phyloP scores from a whole-genome alignment of 2,888 invertebrate species.

The Sphaeridia pumilis region DNA sequence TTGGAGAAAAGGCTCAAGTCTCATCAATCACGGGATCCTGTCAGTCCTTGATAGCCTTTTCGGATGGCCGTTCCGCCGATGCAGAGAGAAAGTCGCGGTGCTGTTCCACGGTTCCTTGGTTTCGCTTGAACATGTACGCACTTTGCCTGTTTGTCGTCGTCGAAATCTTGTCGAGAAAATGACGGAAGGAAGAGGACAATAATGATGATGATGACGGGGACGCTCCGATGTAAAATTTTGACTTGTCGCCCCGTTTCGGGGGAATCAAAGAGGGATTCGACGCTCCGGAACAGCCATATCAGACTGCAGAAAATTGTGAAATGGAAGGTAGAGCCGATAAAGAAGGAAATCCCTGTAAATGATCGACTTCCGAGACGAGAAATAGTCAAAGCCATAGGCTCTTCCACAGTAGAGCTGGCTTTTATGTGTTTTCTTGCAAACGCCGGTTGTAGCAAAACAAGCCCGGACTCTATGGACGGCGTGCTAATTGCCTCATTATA shows the following conservation, averaged over 20 bases:
- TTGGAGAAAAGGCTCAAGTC: constrained; percentile 23
- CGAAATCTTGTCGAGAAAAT: not conserved
- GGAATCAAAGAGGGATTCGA: too few species aligned
- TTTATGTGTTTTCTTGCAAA: constrained; percentile 10
- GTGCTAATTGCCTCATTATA: constrained; percentile 36
- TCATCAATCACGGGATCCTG: constrained; percentile 27
- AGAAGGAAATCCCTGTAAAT: not conserved
- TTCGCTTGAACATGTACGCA: too few species aligned
- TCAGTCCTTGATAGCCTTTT: constrained; percentile 28
- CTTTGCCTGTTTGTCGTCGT: too few species aligned
- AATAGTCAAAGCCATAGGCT: too few species aligned
- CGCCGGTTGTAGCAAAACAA: too few species aligned
- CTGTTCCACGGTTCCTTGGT: not conserved
- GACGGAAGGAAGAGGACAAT: not conserved
- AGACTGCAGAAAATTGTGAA: too few species aligned
- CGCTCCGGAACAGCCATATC: too few species aligned
- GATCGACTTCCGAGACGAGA: not conserved
- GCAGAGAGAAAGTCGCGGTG: constrained; percentile 13
- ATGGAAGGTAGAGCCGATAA: too few species aligned
- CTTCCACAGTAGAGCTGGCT: constrained; percentile 10
- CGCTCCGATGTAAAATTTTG: not conserved
- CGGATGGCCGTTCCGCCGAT: constrained; percentile 24
- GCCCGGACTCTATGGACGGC: constrained; percentile 9
- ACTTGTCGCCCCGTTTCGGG: too few species aligned
- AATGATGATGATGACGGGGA: not conserved